phyloP scores from a whole-genome alignment of 2,888 invertebrate genomes.

The Nezara viridula region DNA sequence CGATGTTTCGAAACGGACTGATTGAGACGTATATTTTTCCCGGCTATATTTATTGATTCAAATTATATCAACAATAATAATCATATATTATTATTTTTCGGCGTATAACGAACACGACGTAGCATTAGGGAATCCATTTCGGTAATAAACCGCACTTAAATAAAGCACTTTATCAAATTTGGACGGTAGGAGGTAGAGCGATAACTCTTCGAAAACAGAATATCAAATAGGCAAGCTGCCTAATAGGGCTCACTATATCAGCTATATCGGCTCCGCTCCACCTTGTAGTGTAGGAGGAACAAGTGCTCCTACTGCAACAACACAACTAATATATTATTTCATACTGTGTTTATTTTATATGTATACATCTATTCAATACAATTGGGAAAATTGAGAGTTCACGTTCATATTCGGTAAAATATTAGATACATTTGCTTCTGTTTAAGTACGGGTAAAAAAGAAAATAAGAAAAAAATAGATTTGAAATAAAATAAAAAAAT shows the following conservation, averaged over 20 bases:
- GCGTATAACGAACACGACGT: background rate
- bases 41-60: conserved; percentile 29
- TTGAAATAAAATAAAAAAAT: too few species aligned
- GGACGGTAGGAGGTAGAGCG: conserved; percentile 4
- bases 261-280: background rate
- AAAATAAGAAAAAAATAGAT: too few species aligned
- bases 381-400: too few species aligned
- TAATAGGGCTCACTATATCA: background rate
- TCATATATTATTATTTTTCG: conserved; percentile 1
- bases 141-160: conserved; percentile 31
- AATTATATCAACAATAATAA: conserved; percentile 38
- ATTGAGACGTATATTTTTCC: conserved; percentile 25
- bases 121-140: conserved; percentile 12
- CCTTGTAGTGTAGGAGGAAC: background rate
- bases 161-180: conserved; percentile 31
- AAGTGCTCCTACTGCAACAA: background rate
- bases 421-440: too few species aligned
- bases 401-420: too few species aligned
- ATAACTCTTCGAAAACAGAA: conserved; percentile 13
- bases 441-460: too few species aligned
- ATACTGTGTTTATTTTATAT: too few species aligned
- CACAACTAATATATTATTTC: background rate
- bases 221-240: conserved; percentile 27
- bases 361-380: too few species aligned
- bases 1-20: background rate